phyloP scores from a whole-genome alignment of 1,140 invertebrate species.

The Apis dorsata region DNA sequence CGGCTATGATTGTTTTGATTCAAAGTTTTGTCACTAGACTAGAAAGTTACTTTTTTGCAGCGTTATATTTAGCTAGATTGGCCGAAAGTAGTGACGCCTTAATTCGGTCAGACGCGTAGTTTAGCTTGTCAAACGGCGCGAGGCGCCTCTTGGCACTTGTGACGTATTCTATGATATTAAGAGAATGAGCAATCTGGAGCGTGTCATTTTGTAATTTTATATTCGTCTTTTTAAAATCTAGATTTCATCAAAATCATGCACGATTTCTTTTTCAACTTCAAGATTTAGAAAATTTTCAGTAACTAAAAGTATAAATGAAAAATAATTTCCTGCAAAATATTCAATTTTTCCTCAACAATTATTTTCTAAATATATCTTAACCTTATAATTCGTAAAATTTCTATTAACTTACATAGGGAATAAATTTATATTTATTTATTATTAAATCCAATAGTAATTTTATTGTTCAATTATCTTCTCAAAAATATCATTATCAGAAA shows the following conservation, averaged over 20 bases:
- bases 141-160: constrained; percentile 51
- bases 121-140: constrained; percentile 44
- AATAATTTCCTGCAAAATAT: too few species aligned
- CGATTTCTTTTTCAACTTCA: too few species aligned
- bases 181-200: constrained; percentile 50
- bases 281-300: too few species aligned
- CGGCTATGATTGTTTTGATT: constrained; percentile 23
- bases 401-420: too few species aligned
- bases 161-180: constrained; percentile 53
- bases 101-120: constrained; percentile 49
- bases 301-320: too few species aligned
- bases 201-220: constrained; percentile 34
- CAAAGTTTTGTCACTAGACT: neutral
- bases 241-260: too few species aligned
- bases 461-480: neutral
- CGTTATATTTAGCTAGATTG: constrained; percentile 50
- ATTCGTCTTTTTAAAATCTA: neutral
- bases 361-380: too few species aligned
- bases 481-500: neutral
- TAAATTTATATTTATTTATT: too few species aligned
- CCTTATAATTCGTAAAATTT: too few species aligned
- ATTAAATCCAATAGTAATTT: too few species aligned
- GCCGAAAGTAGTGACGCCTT: constrained; percentile 48
- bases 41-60: constrained; percentile 35
- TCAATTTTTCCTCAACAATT: too few species aligned